Conservation (phyloP, 2,113 vertebrate genomes). For the Thermophis baileyi region DNA sequence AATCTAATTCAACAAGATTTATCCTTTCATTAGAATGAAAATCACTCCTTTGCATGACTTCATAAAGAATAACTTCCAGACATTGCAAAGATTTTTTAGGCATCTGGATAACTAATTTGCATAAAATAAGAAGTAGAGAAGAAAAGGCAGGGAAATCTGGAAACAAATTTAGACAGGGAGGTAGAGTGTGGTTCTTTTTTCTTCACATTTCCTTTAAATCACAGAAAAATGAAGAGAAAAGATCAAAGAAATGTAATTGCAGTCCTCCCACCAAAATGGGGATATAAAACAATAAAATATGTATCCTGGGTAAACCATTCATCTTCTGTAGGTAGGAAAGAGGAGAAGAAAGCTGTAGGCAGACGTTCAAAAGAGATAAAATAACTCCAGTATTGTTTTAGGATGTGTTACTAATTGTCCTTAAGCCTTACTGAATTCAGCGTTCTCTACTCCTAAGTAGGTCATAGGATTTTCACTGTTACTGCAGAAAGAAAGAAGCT, state of each 20-base stretch:
- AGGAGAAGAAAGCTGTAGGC: slow-evolving; percentile 16
- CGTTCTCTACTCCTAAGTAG: not conserved
- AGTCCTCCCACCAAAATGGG: slow-evolving; percentile 54
- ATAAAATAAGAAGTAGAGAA: slow-evolving; percentile 42
- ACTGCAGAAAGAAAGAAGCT: not conserved
- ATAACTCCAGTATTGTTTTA: not conserved
- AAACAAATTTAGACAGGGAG: slow-evolving; percentile 69
- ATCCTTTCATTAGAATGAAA: not conserved
- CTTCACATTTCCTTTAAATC: slow-evolving; percentile 36
- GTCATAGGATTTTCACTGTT: not conserved
- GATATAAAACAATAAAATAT: slow-evolving; percentile 83
- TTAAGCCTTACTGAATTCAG: not conserved
- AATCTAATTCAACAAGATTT: not conserved
- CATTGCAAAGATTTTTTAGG: not conserved
- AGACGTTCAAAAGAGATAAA: not conserved
- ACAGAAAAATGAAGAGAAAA: slow-evolving; percentile 61
- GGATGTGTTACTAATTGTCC: not conserved
- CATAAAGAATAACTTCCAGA: not conserved
- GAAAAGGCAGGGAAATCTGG: slow-evolving; percentile 56
- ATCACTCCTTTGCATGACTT: not conserved
- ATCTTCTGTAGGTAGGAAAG: slow-evolving; percentile 64
- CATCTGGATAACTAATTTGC: slow-evolving; percentile 27
- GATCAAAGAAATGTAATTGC: slow-evolving; percentile 76
- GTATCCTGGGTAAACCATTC: slow-evolving; percentile 62
- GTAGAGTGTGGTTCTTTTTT: slow-evolving; percentile 43